Percentiles rank a stretch among this genome's conserved stretches.
phyloP scores from a whole-genome alignment of 2,888 invertebrate genomes.

The Erebia epiphron region DNA sequence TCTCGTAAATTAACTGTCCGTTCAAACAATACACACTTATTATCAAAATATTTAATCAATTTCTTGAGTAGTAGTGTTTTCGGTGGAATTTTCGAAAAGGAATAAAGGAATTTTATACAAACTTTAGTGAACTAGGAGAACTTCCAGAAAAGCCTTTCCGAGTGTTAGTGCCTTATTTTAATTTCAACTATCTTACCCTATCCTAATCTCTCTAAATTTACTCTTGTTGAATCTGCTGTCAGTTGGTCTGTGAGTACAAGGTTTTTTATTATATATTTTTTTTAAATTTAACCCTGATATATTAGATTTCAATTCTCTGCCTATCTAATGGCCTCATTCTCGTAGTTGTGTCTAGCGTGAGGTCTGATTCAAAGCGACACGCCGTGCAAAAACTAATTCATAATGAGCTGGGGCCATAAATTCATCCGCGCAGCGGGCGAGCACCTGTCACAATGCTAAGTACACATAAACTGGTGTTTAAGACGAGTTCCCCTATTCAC shows the following conservation, averaged over 20 bases:
- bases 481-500: constrained; percentile 2
- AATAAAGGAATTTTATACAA: too few relatives aligned
- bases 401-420: constrained; percentile 63
- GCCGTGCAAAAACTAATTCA: constrained; percentile 74
- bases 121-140: too few relatives aligned
- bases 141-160: too few relatives aligned
- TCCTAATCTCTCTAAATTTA: too few relatives aligned
- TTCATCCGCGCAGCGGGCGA: constrained; percentile 41
- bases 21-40: not conserved
- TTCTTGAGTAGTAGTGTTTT: not conserved
- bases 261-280: too few relatives aligned
- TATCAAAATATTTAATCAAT: not conserved
- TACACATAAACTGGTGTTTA: constrained; percentile 20
- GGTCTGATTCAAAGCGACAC: constrained; percentile 47
- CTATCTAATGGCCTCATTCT: not conserved
- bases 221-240: too few relatives aligned
- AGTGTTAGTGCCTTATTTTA: too few relatives aligned
- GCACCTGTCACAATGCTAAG: constrained; percentile 36
- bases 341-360: constrained; percentile 25
- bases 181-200: too few relatives aligned
- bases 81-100: not conserved
- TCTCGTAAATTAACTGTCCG: constrained; percentile 16
- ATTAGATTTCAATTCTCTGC: too few relatives aligned
- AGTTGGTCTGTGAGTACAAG: too few relatives aligned
- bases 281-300: too few relatives aligned